A percentile compares a stretch with the other conserved stretches of the same genome.
Conservation (phyloP, 2,113 vertebrate species). For the Gadus macrocephalus region DNA sequence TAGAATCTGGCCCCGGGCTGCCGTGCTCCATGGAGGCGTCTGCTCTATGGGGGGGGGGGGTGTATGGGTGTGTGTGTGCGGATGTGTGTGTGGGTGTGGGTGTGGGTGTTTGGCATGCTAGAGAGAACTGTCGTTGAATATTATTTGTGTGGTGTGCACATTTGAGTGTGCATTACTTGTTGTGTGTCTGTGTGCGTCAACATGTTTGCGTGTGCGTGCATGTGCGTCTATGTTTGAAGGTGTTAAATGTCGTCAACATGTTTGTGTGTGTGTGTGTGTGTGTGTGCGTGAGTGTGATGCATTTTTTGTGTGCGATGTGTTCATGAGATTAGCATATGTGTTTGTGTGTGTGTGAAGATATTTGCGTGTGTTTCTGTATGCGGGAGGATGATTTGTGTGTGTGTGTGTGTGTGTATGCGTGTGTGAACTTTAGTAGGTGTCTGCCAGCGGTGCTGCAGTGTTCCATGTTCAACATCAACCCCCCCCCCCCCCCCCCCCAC, state of each 20-base stretch:
- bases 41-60: neutral
- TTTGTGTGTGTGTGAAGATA: neutral
- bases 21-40: conserved; percentile 33
- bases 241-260: too few relatives aligned
- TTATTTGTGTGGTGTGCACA: too few relatives aligned
- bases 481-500: conserved; percentile 36
- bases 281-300: neutral
- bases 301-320: neutral
- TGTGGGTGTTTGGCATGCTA: neutral
- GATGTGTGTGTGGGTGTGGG: neutral
- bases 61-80: neutral
- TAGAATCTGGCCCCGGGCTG: conserved; percentile 32
- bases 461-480: conserved; percentile 49
- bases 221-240: too few relatives aligned
- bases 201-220: too few relatives aligned
- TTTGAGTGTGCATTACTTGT: too few relatives aligned
- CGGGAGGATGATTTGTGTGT: neutral
- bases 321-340: neutral
- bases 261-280: conserved; percentile 8
- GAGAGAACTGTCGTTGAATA: too few relatives aligned
- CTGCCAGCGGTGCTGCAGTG: conserved; percentile 42
- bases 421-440: conserved; percentile 17
- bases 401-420: neutral
- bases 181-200: too few relatives aligned
- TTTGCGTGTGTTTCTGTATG: conserved; percentile 7